Percentiles rank a stretch among this genome's conserved stretches.
Conservation (phyloP, 2,113 vertebrate genomes). For the Corythaixoides concolor region DNA sequence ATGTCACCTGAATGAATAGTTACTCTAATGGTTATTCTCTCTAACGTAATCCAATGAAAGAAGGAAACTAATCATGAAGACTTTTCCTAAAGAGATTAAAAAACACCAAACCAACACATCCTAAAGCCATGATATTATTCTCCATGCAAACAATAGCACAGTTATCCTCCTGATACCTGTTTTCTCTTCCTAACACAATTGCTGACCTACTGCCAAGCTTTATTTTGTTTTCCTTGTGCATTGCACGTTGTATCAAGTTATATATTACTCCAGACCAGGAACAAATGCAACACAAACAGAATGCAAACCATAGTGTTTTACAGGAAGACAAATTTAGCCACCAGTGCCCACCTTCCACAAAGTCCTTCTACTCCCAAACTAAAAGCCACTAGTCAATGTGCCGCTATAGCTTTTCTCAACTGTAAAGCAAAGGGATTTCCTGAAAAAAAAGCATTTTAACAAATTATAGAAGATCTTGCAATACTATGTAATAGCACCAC, state of each 20-base stretch:
- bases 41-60: not conserved
- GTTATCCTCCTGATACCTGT: not conserved
- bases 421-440: not conserved
- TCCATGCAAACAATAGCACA: not conserved
- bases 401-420: not conserved
- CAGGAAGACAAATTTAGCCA: not conserved
- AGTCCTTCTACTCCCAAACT: not conserved
- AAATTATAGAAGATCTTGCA: not conserved
- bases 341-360: not conserved
- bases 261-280: not conserved
- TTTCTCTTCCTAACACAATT: not conserved
- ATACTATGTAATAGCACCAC: slow-evolving; percentile 52
- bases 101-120: too few species aligned
- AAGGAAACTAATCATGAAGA: not conserved
- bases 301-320: not conserved
- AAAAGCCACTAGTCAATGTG: not conserved
- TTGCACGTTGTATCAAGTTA: not conserved
- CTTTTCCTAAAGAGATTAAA: not conserved
- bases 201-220: not conserved
- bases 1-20: not conserved
- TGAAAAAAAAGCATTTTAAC: not conserved
- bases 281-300: not conserved
- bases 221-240: not conserved
- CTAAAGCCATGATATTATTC: not conserved
- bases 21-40: not conserved